phyloP scores from a whole-genome alignment of 2,113 vertebrate genomes.

The Grus americana region DNA sequence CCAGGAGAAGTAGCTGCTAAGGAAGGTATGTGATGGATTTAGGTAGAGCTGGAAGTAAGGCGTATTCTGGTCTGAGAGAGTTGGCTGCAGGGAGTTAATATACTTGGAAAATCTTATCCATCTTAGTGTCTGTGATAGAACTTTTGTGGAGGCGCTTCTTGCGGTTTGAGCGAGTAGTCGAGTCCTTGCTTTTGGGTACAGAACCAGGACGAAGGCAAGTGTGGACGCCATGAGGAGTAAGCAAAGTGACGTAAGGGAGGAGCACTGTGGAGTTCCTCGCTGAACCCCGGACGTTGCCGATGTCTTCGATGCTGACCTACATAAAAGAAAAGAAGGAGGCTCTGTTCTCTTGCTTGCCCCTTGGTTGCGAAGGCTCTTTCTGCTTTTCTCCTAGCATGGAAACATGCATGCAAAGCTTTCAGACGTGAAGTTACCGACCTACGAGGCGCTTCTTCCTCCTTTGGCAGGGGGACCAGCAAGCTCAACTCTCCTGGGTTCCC shows the following conservation, averaged over 20 bases:
- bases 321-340: neutral
- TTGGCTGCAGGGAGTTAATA: neutral
- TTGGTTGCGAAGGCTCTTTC: too few relatives aligned
- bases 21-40: neutral
- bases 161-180: neutral
- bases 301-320: neutral
- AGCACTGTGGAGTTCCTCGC: neutral
- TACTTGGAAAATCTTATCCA: neutral
- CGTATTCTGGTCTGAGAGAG: fast-evolving
- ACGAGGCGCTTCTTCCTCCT: neutral
- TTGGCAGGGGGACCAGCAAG: neutral
- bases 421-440: too few relatives aligned
- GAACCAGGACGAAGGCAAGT: neutral
- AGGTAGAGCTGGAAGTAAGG: neutral
- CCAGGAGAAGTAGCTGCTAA: neutral
- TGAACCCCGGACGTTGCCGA: neutral
- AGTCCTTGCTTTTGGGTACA: neutral
- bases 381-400: neutral
- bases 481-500: neutral
- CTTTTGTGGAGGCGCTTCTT: neutral
- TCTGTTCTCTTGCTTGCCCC: neutral
- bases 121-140: too few relatives aligned
- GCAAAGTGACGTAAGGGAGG: neutral
- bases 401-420: too few relatives aligned
- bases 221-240: neutral